Evolutionary conservation across 2,113 vertebrate genomes (phyloP).

Genomic region (Edolisoma coerulescens): DNA sequence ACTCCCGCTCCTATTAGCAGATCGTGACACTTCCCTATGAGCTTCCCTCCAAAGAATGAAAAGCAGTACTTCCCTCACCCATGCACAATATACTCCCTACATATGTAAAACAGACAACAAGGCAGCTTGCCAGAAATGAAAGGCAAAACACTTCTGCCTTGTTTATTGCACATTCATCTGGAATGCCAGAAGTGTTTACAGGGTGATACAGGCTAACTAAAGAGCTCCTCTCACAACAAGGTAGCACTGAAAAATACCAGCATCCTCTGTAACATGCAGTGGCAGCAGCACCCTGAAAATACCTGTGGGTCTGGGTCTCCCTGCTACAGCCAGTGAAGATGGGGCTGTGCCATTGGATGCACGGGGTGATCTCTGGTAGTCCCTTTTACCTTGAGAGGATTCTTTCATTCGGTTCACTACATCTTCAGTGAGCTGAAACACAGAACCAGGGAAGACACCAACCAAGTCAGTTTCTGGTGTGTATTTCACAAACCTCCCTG

Average conservation of each 20-base stretch:
- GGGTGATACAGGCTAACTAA: background rate
- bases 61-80: background rate
- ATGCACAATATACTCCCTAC: background rate
- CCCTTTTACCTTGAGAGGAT: background rate
- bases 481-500: background rate
- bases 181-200: background rate
- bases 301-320: constrained; percentile 54
- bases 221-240: background rate
- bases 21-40: background rate
- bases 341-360: background rate
- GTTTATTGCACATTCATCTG: background rate
- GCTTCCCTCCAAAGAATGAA: background rate
- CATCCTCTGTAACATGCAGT: background rate
- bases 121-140: background rate
- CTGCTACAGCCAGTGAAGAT: background rate
- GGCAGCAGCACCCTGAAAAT: background rate
- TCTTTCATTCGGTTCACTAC: constrained; percentile 78
- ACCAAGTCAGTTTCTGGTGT: background rate
- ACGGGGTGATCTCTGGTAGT: background rate
- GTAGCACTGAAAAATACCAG: background rate
- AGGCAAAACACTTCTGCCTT: background rate
- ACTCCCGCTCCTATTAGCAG: no score
- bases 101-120: background rate
- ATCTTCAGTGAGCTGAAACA: constrained; percentile 75
- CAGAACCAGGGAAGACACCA: background rate